Conservation (phyloP, 2,888 invertebrate species). For the Microplitis manilae region DNA sequence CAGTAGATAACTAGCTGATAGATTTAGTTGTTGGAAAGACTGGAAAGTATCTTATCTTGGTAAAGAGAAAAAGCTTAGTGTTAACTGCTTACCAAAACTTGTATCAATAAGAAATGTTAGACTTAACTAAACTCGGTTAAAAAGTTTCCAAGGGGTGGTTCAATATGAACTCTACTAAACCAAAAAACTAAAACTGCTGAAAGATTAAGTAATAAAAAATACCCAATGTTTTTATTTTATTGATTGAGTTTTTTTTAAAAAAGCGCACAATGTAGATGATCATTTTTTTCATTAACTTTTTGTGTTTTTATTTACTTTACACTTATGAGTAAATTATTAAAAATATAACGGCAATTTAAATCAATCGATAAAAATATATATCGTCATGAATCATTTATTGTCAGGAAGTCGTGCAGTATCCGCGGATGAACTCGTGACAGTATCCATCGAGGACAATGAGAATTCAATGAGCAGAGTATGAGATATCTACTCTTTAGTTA, state of each 20-base stretch:
- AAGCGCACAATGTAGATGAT: too few species aligned
- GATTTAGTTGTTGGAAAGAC: slow-evolving; percentile 21
- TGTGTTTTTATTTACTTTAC: neutral
- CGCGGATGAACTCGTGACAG: neutral
- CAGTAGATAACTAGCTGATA: slow-evolving; percentile 1
- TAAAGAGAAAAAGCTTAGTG: slow-evolving; percentile 16
- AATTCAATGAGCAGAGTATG: slow-evolving; percentile 15
- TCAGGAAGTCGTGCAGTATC: neutral
- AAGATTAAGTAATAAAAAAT: neutral
- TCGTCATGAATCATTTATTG: slow-evolving; percentile 8
- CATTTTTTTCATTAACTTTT: too few species aligned
- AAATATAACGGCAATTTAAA: neutral
- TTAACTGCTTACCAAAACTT: slow-evolving; percentile 25
- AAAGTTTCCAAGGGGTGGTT: slow-evolving; percentile 10
- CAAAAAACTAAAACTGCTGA: slow-evolving; percentile 21
- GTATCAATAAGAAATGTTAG: slow-evolving; percentile 14
- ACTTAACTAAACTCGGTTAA: neutral
- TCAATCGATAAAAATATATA: slow-evolving; percentile 8
- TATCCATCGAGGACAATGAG: slow-evolving; percentile 16
- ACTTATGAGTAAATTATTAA: neutral
- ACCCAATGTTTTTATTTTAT: neutral
- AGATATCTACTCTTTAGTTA: neutral
- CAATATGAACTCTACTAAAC: slow-evolving; percentile 11
- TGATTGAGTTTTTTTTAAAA: too few species aligned
- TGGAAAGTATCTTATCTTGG: slow-evolving; percentile 5